Conservation (phyloP, 2,888 invertebrate species). For the Torymus tubicola region DNA sequence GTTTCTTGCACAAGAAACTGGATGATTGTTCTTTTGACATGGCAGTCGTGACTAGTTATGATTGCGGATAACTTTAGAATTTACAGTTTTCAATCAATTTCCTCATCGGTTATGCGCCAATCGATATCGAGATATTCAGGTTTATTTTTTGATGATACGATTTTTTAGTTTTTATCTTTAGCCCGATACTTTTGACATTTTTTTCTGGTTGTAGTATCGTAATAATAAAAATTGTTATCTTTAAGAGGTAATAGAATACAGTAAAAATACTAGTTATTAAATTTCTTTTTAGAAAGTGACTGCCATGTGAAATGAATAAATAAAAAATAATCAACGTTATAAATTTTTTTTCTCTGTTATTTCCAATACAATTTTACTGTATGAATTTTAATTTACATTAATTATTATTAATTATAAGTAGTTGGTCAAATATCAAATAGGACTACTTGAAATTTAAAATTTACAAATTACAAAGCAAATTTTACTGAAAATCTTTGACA, state of each 20-base stretch:
- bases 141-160: too few relatives aligned
- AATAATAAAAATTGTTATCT: too few relatives aligned
- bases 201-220: too few relatives aligned
- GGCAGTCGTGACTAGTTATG: background rate
- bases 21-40: background rate
- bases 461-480: conserved; percentile 25
- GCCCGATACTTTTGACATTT: too few relatives aligned
- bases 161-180: too few relatives aligned
- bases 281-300: background rate
- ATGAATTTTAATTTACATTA: background rate
- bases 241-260: too few relatives aligned
- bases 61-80: background rate
- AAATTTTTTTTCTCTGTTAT: too few relatives aligned
- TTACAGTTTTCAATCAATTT: too few relatives aligned
- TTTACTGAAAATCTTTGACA: conserved; percentile 16
- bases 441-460: background rate
- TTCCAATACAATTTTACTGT: too few relatives aligned
- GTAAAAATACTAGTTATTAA: too few relatives aligned
- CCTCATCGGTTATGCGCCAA: too few relatives aligned
- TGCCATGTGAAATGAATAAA: conserved; percentile 22
- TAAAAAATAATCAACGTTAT: conserved; percentile 14
- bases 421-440: conserved; percentile 4
- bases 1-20: background rate
- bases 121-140: too few relatives aligned
- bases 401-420: conserved; percentile 3